Percentiles rank a stretch among this genome's conserved stretches.
phyloP scores from a whole-genome alignment of 2,888 invertebrate genomes.

The Drosophila dives region DNA sequence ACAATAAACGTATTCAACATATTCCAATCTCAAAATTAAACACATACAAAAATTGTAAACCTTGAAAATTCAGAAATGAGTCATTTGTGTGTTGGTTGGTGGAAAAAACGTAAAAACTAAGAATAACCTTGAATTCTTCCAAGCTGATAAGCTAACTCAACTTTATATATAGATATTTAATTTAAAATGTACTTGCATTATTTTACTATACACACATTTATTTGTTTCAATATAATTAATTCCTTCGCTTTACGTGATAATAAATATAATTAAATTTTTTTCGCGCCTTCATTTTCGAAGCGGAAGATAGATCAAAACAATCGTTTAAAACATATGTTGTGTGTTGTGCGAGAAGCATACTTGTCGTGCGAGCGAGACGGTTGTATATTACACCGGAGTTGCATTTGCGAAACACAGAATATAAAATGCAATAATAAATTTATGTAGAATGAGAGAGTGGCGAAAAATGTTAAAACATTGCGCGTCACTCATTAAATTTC shows the following conservation, averaged over 20 bases:
- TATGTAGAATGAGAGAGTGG: constrained; percentile 60
- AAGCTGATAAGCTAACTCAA: background rate
- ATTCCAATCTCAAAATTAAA: background rate
- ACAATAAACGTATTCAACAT: background rate
- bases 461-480: constrained; percentile 49
- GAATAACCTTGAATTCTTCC: background rate
- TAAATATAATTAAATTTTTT: background rate
- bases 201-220: background rate
- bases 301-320: constrained; percentile 57
- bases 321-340: constrained; percentile 66
- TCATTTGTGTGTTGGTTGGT: constrained; percentile 5
- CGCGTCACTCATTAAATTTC: constrained; percentile 59
- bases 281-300: constrained; percentile 15
- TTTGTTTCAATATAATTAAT: background rate
- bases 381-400: constrained; percentile 38
- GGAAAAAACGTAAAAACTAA: background rate
- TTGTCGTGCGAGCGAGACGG: constrained; percentile 48
- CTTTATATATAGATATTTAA: background rate
- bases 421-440: constrained; percentile 72
- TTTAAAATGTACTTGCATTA: background rate
- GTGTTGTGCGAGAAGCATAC: constrained; percentile 16
- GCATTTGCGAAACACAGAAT: constrained; percentile 68
- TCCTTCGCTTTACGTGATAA: background rate
- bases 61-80: constrained; percentile 3
- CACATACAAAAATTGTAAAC: background rate